Base-by-base conservation (phyloP, 64 coral and sea anemone species). In the Exaiptasia diaphana region DNA sequence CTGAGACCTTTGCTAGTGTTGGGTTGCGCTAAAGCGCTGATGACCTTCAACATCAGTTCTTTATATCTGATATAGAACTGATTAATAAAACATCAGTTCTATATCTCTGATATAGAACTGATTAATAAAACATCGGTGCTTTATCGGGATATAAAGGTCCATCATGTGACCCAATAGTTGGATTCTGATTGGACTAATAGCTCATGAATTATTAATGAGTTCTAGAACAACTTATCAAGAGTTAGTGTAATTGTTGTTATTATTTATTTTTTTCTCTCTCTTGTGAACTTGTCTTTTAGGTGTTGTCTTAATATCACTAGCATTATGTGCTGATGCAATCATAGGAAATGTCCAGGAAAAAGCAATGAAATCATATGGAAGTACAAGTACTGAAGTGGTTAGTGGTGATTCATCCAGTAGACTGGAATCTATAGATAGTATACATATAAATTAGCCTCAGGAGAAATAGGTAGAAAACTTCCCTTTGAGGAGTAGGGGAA, bases 301-400 rank as follows among this genome's bases (percentile, higher is more conserved):
- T 62, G 78, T 93, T 37, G 25, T 99, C 56, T 80, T 99, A 39
- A 93, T 99, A 21, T 85, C 90, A 8, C 18, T 99, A 35, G 95
- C 95, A 10, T 30, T 99, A 11, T 99, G 90, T 78, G 95, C 95
- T 65, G 95, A 99, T 89, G 95, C 95, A 44, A 68, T 99, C 11
- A 99, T 99, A 81, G 95, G 95, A 28, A 99, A 99, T 55, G 90
- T 99, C 0, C 95, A 99, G 50, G 95, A 99, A 50, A 99, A 93
- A 38, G 71, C 95, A 20, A 93, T 99, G 95, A 99, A 89, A 79
- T 71, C 80, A 35, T 67, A 86, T 60, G 70, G 68, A 54, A 91
- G 95, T 61, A 85, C 85, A 44, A 99, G 93, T 64, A 93, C 85
- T 61, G 95, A 99, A 92, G 75, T 99, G 80, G 95, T 99, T 79